Evolutionary conservation across 2,113 vertebrate species (phyloP).

Genomic region (Hydrochoerus hydrochaeris): DNA sequence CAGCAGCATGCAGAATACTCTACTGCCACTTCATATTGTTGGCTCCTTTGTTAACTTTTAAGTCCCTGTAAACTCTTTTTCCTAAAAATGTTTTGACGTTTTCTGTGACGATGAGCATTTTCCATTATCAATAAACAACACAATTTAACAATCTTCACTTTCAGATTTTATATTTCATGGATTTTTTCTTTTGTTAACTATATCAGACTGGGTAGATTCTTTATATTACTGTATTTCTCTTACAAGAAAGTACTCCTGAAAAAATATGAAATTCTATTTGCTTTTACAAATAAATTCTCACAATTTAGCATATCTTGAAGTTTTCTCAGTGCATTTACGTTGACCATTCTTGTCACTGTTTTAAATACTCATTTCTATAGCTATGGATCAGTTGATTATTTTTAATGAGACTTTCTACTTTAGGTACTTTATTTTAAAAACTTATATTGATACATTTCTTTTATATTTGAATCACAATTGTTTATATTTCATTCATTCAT

Average conservation of each 20-base stretch:
- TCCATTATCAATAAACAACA: neutral
- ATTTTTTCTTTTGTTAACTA: neutral
- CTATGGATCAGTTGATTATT: neutral
- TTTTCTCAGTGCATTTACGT: neutral
- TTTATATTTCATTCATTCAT: neutral
- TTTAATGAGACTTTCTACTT: neutral
- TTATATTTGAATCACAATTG: neutral
- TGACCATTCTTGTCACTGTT: neutral
- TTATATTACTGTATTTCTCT: neutral
- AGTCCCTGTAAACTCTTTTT: neutral
- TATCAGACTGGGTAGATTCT: neutral
- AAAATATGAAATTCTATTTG: neutral
- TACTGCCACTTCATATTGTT: conserved; percentile 6
- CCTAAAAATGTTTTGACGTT: neutral
- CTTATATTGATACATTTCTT: neutral
- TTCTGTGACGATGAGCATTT: conserved; percentile 30
- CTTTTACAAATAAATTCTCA: neutral
- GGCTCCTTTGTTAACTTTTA: conserved; percentile 27
- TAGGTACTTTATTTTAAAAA: neutral
- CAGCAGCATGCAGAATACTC: conserved; percentile 29
- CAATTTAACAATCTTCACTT: neutral
- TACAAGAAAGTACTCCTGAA: neutral
- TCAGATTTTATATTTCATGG: conserved; percentile 2
- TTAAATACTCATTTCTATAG: neutral
- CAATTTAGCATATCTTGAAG: neutral